phyloP scores from a whole-genome alignment of 2,888 invertebrate genomes.

The Harpagoxenus sublaevis region DNA sequence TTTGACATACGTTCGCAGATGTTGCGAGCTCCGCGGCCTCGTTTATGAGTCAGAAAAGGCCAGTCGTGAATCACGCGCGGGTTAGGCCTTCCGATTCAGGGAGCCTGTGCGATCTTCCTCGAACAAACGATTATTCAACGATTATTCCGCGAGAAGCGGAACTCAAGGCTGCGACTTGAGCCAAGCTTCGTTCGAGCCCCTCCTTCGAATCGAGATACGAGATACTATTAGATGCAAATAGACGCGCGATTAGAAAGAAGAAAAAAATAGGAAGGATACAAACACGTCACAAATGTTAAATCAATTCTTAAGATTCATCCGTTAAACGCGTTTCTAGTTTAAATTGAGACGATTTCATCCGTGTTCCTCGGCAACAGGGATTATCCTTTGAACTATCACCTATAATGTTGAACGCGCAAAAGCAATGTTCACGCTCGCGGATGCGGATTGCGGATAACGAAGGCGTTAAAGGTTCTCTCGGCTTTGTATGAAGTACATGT shows the following conservation, averaged over 20 bases:
- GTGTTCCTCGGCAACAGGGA: neutral
- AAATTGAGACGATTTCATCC: neutral
- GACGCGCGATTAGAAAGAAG: neutral
- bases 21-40: neutral
- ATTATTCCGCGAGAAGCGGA: neutral
- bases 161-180: neutral
- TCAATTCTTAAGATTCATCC: neutral
- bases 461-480: constrained; percentile 1
- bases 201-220: neutral
- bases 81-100: constrained; percentile 10
- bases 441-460: constrained; percentile 2
- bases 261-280: neutral
- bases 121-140: neutral
- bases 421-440: constrained; percentile 31
- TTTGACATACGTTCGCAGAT: neutral
- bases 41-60: constrained; percentile 15
- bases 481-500: neutral
- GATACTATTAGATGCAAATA: neutral
- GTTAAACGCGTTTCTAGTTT: neutral
- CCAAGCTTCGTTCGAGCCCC: too few relatives aligned
- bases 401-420: constrained; percentile 8
- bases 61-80: constrained; percentile 14
- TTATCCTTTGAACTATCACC: constrained; percentile 34
- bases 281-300: too few relatives aligned
- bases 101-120: neutral